phyloP scores from a whole-genome alignment of 2,888 invertebrate species.

The Caenorhabditis sinica region DNA sequence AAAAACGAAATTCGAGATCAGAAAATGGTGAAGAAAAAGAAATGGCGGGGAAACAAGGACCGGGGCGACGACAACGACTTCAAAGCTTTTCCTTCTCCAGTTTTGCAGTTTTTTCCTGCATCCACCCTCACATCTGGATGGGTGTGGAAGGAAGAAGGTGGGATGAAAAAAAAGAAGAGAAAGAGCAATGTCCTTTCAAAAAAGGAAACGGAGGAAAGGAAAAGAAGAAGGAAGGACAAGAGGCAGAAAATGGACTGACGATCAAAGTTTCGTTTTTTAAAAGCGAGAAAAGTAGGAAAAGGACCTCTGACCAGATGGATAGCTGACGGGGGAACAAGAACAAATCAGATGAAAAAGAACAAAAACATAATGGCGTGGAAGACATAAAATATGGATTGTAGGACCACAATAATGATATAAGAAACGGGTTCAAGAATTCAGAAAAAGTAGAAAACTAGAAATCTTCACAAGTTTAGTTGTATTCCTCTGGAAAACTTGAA shows the following conservation, averaged over 20 bases:
- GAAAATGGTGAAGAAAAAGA: slow-evolving; percentile 28
- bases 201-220: slow-evolving; percentile 40
- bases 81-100: slow-evolving; percentile 20
- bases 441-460: neutral
- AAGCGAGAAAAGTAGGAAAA: neutral
- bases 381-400: too few relatives aligned
- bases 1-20: slow-evolving; percentile 57
- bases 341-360: too few relatives aligned
- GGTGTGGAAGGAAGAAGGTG: slow-evolving; percentile 16
- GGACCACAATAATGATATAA: too few relatives aligned
- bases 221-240: slow-evolving; percentile 9
- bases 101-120: slow-evolving; percentile 33
- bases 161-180: slow-evolving; percentile 31
- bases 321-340: neutral
- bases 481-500: neutral
- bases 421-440: too few relatives aligned
- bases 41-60: neutral
- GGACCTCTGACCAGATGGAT: slow-evolving; percentile 34
- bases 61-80: slow-evolving; percentile 28
- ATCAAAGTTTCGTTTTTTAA: slow-evolving; percentile 56
- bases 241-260: slow-evolving; percentile 29
- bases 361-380: neutral
- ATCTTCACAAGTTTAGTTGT: neutral
- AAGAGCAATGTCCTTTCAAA: slow-evolving; percentile 55
- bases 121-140: slow-evolving; percentile 46